These are phyloP conservation scores for Triplophysa bombifrons DNA, from an alignment of 2,797 vertebrate genomes.

Conservation along the genomic window DNA sequence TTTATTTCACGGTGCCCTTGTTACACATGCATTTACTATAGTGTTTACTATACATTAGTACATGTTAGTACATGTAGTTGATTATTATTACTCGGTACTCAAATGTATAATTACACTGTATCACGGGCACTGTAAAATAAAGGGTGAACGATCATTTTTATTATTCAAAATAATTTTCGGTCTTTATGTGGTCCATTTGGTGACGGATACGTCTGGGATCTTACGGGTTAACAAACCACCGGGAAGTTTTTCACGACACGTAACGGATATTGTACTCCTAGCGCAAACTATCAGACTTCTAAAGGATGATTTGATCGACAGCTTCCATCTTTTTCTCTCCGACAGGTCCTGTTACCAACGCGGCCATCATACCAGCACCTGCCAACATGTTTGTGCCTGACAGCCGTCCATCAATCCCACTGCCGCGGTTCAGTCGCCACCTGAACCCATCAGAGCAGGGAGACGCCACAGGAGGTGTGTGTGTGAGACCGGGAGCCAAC, in stretches of 20 bases:
- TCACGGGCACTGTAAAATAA: too few species aligned
- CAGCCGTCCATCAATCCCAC: constrained; percentile 80
- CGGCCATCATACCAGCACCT: constrained; percentile 79
- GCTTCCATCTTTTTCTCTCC: background rate
- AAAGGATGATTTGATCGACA: background rate
- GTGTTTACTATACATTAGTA: too few species aligned
- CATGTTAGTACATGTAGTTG: too few species aligned
- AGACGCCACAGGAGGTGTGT: constrained; percentile 76
- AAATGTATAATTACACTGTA: too few species aligned
- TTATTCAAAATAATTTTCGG: too few species aligned
- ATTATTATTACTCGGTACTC: too few species aligned
- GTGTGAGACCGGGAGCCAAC: constrained; percentile 80
- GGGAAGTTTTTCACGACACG: background rate
- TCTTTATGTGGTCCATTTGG: too few species aligned
- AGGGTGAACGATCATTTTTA: too few species aligned
- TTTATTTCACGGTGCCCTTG: too few species aligned
- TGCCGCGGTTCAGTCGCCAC: constrained; percentile 90
- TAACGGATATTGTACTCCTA: background rate
- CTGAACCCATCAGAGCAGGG: constrained; percentile 80
- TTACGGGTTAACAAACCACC: background rate
- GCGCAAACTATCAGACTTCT: background rate
- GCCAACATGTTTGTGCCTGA: constrained; percentile 90
- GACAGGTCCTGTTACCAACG: constrained; percentile 82
- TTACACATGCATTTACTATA: too few species aligned
- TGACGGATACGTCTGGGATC: background rate